Base-by-base conservation (phyloP, 2,888 invertebrate species). In the Opisthograptis luteolata region DNA sequence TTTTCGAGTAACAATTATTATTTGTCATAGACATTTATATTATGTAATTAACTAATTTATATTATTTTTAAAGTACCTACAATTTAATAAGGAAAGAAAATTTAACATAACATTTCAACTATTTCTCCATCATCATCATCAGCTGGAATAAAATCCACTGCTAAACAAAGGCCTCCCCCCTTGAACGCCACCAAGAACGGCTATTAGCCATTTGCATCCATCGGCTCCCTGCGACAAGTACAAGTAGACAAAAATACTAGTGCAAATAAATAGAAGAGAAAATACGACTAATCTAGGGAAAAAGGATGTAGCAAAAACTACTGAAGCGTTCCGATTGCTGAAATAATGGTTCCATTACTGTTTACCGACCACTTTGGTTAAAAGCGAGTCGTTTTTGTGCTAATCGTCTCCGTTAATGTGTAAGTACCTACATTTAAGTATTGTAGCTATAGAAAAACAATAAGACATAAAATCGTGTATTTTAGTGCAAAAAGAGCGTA, bases 281-380 rank as follows among this genome's bases (percentile, higher is more conserved):
- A 31, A 25, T 34, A 22, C 9, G 12, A 17, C 30, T 46, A 32
- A 42, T 42, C 36, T 31, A 17, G 8, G 14, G 40, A 24, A 36
- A 30, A 37, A 31, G 37, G 13, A 12, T 22, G 13, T 32, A 34
- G 25, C 27, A 45, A 37, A 44, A 45, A 48, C 35, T 40, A 50
- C 37, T 25, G 35, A 52, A 50, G 31, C 51, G 24, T 34, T 36
- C 19, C 53, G 34, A 53, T 55, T 40, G 35, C 40, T 28, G 34
- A 39, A 54, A 49, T 55, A 60, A 60, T 60, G 49, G 47, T 24
- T 41, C 47, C 49, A 56, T 60, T 58, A 58, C 48, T 55, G 30
- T 55, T 60, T 58, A 53, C 54, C 39, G 35, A 48, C 41, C 55
- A 52, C 58, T 56, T 52, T 49, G 37, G 52, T 41, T 58, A 50